Conservation (phyloP, 2,113 vertebrate species). For the Salvelinus sp. region DNA sequence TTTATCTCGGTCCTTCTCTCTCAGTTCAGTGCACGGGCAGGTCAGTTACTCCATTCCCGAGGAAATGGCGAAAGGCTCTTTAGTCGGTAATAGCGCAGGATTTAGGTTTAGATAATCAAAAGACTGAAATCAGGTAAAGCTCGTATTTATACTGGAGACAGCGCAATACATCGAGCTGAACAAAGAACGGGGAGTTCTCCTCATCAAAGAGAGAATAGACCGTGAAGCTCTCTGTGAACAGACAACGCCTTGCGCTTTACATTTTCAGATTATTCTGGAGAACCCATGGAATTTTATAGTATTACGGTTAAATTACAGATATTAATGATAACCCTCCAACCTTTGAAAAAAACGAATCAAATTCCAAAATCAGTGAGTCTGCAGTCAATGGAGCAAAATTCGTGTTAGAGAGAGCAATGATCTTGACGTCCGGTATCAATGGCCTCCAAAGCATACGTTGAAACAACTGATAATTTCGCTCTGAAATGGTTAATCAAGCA, state of each 20-base stretch:
- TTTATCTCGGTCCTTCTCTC: constrained; percentile 13
- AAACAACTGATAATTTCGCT: constrained; percentile 55
- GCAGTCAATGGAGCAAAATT: constrained; percentile 55
- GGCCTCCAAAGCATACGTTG: constrained; percentile 56
- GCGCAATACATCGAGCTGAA: constrained; percentile 60
- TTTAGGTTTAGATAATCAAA: constrained; percentile 53
- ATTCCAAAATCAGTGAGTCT: constrained; percentile 53
- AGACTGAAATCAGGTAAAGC: constrained; percentile 56
- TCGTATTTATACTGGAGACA: constrained; percentile 63
- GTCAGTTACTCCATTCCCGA: constrained; percentile 69
- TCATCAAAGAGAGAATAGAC: constrained; percentile 64
- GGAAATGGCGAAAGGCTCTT: constrained; percentile 68
- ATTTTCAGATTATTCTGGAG: constrained; percentile 64
- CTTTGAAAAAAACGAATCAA: constrained; percentile 52
- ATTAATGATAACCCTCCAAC: constrained; percentile 73
- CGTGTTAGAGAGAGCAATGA: constrained; percentile 69
- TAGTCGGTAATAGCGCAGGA: constrained; percentile 71
- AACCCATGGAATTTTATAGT: constrained; percentile 69
- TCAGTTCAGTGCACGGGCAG: constrained; percentile 43
- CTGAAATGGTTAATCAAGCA: constrained; percentile 30
- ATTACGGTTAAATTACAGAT: constrained; percentile 81
- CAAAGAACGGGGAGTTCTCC: constrained; percentile 55
- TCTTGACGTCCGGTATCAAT: constrained; percentile 53
- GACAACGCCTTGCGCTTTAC: constrained; percentile 50
- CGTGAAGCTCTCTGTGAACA: constrained; percentile 61